phyloP scores from a whole-genome alignment of 2,113 vertebrate species.

The Condylura cristata region DNA sequence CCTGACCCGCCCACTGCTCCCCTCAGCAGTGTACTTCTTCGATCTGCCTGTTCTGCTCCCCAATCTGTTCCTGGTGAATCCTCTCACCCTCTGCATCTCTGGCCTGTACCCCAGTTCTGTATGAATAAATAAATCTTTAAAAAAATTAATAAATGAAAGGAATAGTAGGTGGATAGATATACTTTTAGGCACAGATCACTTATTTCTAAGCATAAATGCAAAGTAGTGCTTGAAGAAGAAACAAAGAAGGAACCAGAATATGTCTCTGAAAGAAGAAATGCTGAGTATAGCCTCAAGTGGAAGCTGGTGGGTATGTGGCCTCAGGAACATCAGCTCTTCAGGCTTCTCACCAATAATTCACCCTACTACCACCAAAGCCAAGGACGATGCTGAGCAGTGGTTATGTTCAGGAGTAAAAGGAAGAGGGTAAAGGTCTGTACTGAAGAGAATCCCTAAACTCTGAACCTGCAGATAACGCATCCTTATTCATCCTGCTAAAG shows the following conservation, averaged over 20 bases:
- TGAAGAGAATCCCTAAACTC: neutral
- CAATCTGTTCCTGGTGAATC: too few species aligned
- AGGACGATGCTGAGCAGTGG: neutral
- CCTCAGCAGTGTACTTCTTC: too few species aligned
- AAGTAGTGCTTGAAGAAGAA: neutral
- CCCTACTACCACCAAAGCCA: neutral
- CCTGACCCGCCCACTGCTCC: too few species aligned
- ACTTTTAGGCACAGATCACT: neutral
- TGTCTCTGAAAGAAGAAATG: neutral
- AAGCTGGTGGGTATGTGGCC: neutral
- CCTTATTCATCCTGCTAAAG: neutral
- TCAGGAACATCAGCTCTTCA: neutral
- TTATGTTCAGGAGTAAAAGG: neutral
- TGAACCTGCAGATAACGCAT: neutral
- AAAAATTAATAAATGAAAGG: neutral
- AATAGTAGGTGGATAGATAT: neutral
- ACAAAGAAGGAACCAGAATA: neutral
- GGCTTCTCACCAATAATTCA: neutral
- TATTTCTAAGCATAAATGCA: constrained; percentile 28
- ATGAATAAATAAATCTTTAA: too few species aligned
- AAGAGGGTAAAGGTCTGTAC: neutral
- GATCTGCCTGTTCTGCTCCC: too few species aligned
- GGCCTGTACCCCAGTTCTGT: too few species aligned
- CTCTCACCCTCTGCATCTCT: too few species aligned
- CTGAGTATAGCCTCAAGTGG: neutral